phyloP scores from a whole-genome alignment of 2,888 invertebrate genomes.

The Parochlus steinenii region DNA sequence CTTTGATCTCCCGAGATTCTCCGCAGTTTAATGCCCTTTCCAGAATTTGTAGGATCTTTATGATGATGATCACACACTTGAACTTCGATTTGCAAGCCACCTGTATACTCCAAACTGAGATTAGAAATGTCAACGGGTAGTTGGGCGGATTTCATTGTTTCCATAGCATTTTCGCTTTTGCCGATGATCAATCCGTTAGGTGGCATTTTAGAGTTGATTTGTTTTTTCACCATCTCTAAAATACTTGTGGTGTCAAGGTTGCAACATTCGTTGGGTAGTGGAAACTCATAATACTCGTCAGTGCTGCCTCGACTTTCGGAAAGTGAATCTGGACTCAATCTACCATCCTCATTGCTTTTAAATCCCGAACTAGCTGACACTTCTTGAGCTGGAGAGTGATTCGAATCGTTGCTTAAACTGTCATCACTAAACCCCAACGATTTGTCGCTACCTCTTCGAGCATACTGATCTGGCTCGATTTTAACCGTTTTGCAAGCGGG shows the following conservation, averaged over 20 bases:
- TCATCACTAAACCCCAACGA: constrained; percentile 56
- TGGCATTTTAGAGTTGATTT: constrained; percentile 61
- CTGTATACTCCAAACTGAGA: constrained; percentile 55
- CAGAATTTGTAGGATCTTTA: constrained; percentile 37
- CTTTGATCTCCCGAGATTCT: constrained; percentile 76
- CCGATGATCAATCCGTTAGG: constrained; percentile 41
- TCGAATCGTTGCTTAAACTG: constrained; percentile 50
- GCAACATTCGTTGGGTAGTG: constrained; percentile 62
- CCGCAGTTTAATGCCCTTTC: constrained; percentile 68
- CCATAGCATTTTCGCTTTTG: constrained; percentile 29
- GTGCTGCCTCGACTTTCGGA: constrained; percentile 26
- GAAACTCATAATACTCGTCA: constrained; percentile 47
- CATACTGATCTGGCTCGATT: constrained; percentile 23
- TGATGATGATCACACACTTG: constrained; percentile 56
- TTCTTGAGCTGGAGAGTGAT: constrained; percentile 38
- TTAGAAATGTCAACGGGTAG: constrained; percentile 34
- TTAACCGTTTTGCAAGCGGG: constrained; percentile 23
- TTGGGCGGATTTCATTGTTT: constrained; percentile 3
- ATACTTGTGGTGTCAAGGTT: constrained; percentile 64
- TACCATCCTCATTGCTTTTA: constrained; percentile 31
- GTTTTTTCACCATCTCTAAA: constrained; percentile 59
- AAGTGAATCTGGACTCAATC: constrained; percentile 28
- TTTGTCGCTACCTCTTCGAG: constrained; percentile 49
- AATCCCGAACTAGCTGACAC: constrained; percentile 43
- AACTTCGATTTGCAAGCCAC: constrained; percentile 73